These are phyloP conservation scores for Agapornis roseicollis DNA, from an alignment of 2,113 vertebrate genomes.

Conservation along the genomic window DNA sequence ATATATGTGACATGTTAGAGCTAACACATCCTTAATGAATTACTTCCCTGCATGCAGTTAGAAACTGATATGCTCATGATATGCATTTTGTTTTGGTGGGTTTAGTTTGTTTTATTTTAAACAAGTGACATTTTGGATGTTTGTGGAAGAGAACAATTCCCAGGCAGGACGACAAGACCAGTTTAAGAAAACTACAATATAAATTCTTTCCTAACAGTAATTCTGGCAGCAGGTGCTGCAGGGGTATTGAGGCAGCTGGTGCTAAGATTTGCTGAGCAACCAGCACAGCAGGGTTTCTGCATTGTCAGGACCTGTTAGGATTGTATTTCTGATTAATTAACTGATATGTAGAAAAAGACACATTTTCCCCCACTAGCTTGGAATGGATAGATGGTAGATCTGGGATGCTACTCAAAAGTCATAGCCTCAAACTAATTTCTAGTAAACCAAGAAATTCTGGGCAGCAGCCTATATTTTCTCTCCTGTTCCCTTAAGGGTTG, in stretches of 20 bases:
- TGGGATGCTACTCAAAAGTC: not conserved
- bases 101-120: not conserved
- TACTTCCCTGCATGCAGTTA: not conserved
- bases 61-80: not conserved
- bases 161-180: not conserved
- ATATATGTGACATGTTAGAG: not conserved
- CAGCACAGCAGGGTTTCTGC: not conserved
- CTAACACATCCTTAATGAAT: not conserved
- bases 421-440: not conserved
- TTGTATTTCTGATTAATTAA: not conserved
- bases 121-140: not conserved
- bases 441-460: conserved; percentile 19
- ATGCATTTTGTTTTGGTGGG: not conserved
- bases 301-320: not conserved
- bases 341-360: not conserved
- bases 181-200: not conserved
- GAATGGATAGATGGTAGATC: not conserved
- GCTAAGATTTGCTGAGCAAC: not conserved
- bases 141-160: not conserved
- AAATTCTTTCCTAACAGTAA: not conserved
- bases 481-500: not conserved
- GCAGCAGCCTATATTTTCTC: not conserved
- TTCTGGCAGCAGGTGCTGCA: not conserved
- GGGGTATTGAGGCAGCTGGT: not conserved
- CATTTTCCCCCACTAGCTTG: not conserved